A percentile compares a stretch with the other conserved stretches of the same genome.
phyloP scores from a whole-genome alignment of 2,888 invertebrate genomes.

The Thyatira batis region DNA sequence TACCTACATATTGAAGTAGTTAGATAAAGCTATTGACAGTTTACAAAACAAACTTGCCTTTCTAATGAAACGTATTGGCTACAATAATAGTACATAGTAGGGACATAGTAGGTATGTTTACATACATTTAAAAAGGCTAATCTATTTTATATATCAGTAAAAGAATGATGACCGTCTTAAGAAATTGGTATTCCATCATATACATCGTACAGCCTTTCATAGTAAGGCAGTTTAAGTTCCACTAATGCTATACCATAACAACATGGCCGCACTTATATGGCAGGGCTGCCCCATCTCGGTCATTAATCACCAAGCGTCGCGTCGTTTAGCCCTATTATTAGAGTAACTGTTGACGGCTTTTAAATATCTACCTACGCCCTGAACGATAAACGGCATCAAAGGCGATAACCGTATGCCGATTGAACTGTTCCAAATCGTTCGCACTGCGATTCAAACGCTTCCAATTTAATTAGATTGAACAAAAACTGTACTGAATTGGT shows the following conservation, averaged over 20 bases:
- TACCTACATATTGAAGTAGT: too few species aligned
- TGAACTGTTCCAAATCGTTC: slow-evolving; percentile 36
- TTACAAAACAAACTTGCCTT: too few species aligned
- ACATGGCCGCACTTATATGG: neutral
- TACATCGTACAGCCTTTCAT: neutral
- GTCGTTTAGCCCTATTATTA: slow-evolving; percentile 51
- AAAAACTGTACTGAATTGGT: slow-evolving; percentile 18
- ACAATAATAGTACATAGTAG: too few species aligned
- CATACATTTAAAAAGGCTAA: too few species aligned
- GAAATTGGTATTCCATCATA: neutral
- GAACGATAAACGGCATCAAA: slow-evolving; percentile 38
- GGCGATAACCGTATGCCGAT: slow-evolving; percentile 41
- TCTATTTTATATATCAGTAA: too few species aligned
- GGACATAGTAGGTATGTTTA: too few species aligned
- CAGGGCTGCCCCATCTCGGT: slow-evolving; percentile 19
- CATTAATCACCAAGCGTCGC: slow-evolving; percentile 53
- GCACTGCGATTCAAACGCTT: slow-evolving; percentile 12
- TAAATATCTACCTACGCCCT: slow-evolving; percentile 47
- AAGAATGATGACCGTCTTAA: too few species aligned
- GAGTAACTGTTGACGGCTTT: slow-evolving; percentile 56
- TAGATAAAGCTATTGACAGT: too few species aligned
- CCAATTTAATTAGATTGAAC: slow-evolving; percentile 15
- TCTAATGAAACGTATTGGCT: too few species aligned
- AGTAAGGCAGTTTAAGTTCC: neutral
- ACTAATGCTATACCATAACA: neutral